Evolutionary conservation across 2,113 vertebrate species (phyloP), one percentile per base, ranked within the genome.

Genomic region (Takifugu bimaculatus): DNA sequence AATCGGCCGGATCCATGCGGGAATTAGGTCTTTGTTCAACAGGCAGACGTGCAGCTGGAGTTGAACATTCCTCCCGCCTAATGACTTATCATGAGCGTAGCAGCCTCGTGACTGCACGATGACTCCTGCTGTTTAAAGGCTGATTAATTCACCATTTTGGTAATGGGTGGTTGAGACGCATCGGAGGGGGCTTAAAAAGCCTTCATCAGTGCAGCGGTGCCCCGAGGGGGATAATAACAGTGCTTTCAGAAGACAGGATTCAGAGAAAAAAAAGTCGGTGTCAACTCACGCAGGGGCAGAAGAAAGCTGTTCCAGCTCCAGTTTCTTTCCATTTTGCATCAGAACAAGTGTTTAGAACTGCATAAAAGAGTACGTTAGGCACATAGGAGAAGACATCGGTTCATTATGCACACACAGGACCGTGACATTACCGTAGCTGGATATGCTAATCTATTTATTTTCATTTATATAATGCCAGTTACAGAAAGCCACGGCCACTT

Each of bases 111-210:
- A 79, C 68, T 49, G 56, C 61, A 47, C 65, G 74, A 77, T 72
- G 60, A 68, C 72, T 75, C 82, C 79, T 79, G 80, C 79, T 83
- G 86, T 70, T 82, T 78, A 79, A 75, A 80, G 70, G 75, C 74
- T 87, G 84, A 88, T 87, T 85, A 85, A 88, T 85, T 87, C 82
- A 82, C 77, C 79, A 79, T 72, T 79, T 65, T 83, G 78, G 84
- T 87, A 84, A 84, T 84, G 78, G 83, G 70, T 74, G 65, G 74
- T 66, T 81, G 76, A 61, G 72, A 79, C 82, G 68, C 79, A 72
- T 72, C 54, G 77, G 53, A 57, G 78, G 62, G 64, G 51, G 65
- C 70, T 60, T 83, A 73, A 80, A 64, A 80, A 71, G 77, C 77
- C 76, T 88, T 85, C 80, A 83, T 87, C 81, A 80, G 74, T 70